These are phyloP conservation scores for Notodonta dromedarius DNA, from an alignment of 2,888 invertebrate species.

Conservation along the genomic window DNA sequence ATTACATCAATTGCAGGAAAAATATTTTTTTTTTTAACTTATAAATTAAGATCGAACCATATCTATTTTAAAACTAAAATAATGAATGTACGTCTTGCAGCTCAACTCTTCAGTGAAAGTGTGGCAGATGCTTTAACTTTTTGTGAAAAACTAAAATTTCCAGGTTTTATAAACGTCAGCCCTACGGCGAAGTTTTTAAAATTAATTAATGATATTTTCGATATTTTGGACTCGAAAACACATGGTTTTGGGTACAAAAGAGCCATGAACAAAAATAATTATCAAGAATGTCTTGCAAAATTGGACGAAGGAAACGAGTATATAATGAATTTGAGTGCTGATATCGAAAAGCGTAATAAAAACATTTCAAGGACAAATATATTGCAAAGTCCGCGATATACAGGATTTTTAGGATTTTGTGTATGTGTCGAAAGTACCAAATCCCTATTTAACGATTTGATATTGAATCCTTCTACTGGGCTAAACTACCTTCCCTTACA, in stretches of 20 bases:
- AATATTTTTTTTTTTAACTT: not conserved
- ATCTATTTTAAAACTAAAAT: slow-evolving; percentile 25
- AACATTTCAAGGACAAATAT: no score
- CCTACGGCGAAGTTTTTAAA: slow-evolving; percentile 5
- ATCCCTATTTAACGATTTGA: no score
- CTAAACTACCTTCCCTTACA: no score
- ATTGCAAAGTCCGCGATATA: slow-evolving; percentile 5
- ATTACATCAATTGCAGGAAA: no score
- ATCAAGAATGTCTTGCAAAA: not conserved
- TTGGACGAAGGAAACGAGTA: slow-evolving; percentile 2
- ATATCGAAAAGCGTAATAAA: not conserved
- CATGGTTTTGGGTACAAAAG: not conserved
- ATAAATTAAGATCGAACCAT: not conserved
- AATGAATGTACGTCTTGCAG: slow-evolving; percentile 29
- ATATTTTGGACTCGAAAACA: slow-evolving; percentile 1
- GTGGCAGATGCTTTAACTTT: slow-evolving; percentile 8
- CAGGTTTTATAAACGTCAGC: not conserved
- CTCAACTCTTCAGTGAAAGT: slow-evolving; percentile 28
- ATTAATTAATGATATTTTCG: no score
- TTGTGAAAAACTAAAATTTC: slow-evolving; percentile 2
- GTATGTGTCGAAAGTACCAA: slow-evolving; percentile 3
- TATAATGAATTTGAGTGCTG: not conserved
- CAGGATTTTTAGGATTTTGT: slow-evolving; percentile 6
- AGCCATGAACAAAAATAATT: slow-evolving; percentile 6
- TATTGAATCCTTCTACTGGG: no score